Evolutionary conservation across 2,888 invertebrate genomes (phyloP).

Genomic region (Pharmacophagus antenor): DNA sequence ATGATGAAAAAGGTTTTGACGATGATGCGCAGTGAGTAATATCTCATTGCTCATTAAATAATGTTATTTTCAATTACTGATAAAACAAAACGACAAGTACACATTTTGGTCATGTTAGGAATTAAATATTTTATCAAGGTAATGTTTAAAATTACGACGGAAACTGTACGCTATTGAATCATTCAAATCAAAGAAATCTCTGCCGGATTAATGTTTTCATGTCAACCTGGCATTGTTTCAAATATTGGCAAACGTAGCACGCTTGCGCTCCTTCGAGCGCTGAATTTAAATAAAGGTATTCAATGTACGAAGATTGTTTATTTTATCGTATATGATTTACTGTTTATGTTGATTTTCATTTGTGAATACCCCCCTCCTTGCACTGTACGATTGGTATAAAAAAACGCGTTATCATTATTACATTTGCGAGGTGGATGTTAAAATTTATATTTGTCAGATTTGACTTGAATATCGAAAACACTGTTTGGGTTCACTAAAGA

Average conservation of each 20-base stretch:
- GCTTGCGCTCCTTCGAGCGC: constrained; percentile 58
- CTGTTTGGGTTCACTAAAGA: too few species aligned
- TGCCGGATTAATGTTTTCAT: constrained; percentile 65
- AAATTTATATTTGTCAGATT: not conserved
- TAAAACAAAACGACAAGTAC: too few species aligned
- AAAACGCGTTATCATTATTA: not conserved
- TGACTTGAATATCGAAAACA: too few species aligned
- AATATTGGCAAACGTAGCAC: constrained; percentile 67
- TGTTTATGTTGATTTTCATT: constrained; percentile 8
- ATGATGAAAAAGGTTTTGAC: too few species aligned
- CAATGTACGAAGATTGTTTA: constrained; percentile 19
- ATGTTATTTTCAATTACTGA: too few species aligned
- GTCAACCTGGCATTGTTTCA: constrained; percentile 69
- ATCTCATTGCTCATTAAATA: too few species aligned
- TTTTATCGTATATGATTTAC: constrained; percentile 15
- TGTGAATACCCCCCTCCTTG: not conserved
- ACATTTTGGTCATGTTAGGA: too few species aligned
- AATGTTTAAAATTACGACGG: constrained; percentile 1
- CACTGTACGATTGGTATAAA: not conserved
- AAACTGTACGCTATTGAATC: not conserved
- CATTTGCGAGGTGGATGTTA: not conserved
- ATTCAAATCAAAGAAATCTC: constrained; percentile 22
- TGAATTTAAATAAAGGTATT: constrained; percentile 44
- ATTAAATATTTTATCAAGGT: not conserved
- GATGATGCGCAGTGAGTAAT: too few species aligned